These are phyloP conservation scores for Corbicula japonica DNA, from an alignment of 2,888 invertebrate species.

Conservation along the genomic window DNA sequence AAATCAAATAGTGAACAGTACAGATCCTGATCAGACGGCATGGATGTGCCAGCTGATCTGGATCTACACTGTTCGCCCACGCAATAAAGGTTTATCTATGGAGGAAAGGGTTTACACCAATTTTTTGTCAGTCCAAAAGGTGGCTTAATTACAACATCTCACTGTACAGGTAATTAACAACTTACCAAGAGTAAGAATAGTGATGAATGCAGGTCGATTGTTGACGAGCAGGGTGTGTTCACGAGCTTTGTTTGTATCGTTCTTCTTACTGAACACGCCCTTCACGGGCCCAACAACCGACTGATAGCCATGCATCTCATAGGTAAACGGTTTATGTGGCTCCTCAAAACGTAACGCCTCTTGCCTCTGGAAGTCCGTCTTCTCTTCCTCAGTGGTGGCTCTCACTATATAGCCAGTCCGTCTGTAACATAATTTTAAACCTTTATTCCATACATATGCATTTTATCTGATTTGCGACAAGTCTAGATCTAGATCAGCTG, in stretches of 20 bases:
- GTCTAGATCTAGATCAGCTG: too few relatives aligned
- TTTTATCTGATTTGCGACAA: too few relatives aligned
- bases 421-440: slow-evolving; percentile 71
- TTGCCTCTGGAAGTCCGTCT: slow-evolving; percentile 87
- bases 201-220: slow-evolving; percentile 95
- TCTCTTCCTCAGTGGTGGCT: slow-evolving; percentile 92
- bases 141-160: too few relatives aligned
- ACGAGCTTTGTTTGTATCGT: slow-evolving; percentile 89
- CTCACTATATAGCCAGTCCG: slow-evolving; percentile 89
- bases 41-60: too few relatives aligned
- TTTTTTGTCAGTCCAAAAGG: too few relatives aligned
- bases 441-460: too few relatives aligned
- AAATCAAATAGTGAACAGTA: too few relatives aligned
- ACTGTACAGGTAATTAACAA: too few relatives aligned
- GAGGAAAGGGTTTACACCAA: too few relatives aligned
- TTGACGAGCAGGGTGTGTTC: slow-evolving; percentile 94
- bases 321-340: slow-evolving; percentile 97
- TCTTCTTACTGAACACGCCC: slow-evolving; percentile 90
- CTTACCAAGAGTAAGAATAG: slow-evolving; percentile 92
- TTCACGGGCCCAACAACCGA: slow-evolving; percentile 94
- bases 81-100: too few relatives aligned
- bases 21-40: too few relatives aligned
- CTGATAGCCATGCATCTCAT: slow-evolving; percentile 94
- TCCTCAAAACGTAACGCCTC: slow-evolving; percentile 94
- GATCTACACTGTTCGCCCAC: too few relatives aligned